These are phyloP conservation scores for Heliconius hortense DNA, from an alignment of 2,888 invertebrate genomes.

Conservation along the genomic window DNA sequence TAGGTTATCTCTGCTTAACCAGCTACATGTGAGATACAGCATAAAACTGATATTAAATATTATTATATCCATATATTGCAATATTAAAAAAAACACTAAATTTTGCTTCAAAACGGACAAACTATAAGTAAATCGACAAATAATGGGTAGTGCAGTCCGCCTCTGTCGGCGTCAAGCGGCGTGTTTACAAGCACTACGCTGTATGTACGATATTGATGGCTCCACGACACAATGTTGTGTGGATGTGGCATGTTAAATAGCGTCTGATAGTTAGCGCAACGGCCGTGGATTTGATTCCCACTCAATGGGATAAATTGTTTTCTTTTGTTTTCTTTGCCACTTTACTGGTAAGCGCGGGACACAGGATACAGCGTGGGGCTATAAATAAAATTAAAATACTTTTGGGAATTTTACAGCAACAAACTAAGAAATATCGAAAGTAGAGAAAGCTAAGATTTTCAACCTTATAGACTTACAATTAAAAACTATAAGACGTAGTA, in stretches of 20 bases:
- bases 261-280: background rate
- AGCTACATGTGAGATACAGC: background rate
- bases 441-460: no score
- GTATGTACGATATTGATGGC: conserved; percentile 45
- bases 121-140: conserved; percentile 13
- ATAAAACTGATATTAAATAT: no score
- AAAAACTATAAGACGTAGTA: no score
- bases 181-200: conserved; percentile 51
- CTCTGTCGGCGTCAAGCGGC: conserved; percentile 49
- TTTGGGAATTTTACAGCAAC: no score
- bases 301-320: no score
- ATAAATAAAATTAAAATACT: no score
- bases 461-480: no score
- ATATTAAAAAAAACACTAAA: background rate
- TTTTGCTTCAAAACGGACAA: background rate
- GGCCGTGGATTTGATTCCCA: background rate
- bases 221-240: background rate
- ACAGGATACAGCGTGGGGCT: no score
- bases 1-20: background rate
- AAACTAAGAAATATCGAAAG: no score
- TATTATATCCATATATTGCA: no score
- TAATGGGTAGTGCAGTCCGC: conserved; percentile 40
- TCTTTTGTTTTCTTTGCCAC: no score
- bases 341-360: no score
- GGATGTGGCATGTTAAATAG: conserved; percentile 38